Evolutionary conservation across 2,113 vertebrate genomes (phyloP), one percentile per base, ranked within the genome.

Genomic region (Megatriorchis doriae): DNA sequence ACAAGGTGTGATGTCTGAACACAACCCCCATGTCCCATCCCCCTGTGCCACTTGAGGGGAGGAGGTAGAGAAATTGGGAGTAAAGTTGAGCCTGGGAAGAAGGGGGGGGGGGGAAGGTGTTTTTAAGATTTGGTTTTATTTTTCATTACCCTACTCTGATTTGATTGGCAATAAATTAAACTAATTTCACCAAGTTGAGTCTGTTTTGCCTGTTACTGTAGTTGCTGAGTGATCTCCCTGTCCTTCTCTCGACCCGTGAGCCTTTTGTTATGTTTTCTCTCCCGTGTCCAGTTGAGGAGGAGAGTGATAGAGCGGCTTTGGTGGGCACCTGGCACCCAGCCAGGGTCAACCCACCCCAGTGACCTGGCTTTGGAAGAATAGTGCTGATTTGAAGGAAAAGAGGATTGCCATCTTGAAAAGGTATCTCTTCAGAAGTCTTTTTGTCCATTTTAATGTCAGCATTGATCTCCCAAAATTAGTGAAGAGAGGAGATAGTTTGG

Each of bases 1-100:
- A 36, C 20, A 55, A 27, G 0, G 0, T 43, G 27, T 61, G 47
- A 25, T 71, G 59, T 18, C 36, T 62, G 67, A 61, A 34, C 0
- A 0, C 34, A 65, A 3, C 27, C 19, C 16, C 42, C 23, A 15
- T 40, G 63, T 9, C 36, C 22, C 8, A 13, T 63, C 19, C 20
- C 11, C 19, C 2, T 7, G 16, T 7, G 4, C 34, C 3, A 2
- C 27, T 58, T 7, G 5, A 6, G 58, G 17, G 50, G 36, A 65
- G 34, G 12, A 71, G 5, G 14, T 6, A 32, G 50, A 83, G 58
- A 72, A 79, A 42, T 53, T 2, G 11, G 21, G 50, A 72, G 20
- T 53, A 4, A 53, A 72, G 65, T 47, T 59, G 34, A 88, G 21
- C 25, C 3, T 3, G 7, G 11, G 38, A 71, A 59, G 26, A 77